Evolutionary conservation across 1,140 invertebrate species (phyloP).

Genomic region (Drosophila pachea): DNA sequence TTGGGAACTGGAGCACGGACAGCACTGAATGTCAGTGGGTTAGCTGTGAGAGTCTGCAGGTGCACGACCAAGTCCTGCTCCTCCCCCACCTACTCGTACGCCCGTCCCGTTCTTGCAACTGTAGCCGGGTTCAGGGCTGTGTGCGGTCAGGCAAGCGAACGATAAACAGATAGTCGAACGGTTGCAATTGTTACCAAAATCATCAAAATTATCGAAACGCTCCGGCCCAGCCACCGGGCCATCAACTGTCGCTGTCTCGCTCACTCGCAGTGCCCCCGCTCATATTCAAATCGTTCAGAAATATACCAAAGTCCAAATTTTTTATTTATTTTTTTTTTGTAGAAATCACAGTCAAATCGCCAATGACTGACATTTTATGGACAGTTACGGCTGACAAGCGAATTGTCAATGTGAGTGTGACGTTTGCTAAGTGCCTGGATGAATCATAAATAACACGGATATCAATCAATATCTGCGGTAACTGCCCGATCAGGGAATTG

Average conservation of each 20-base stretch:
- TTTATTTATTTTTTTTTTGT: constrained; percentile 16
- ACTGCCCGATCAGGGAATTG: too few relatives aligned
- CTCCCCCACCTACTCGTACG: too few relatives aligned
- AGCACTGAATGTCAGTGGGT: constrained; percentile 17
- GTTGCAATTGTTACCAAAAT: constrained; percentile 17
- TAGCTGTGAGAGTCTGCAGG: constrained; percentile 3
- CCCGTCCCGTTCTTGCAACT: too few relatives aligned
- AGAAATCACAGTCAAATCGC: constrained; percentile 37
- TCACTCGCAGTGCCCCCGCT: too few relatives aligned
- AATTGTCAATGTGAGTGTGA: constrained; percentile 21
- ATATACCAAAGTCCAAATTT: constrained; percentile 5
- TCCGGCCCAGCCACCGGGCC: not conserved
- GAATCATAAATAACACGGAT: constrained; percentile 9
- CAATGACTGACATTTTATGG: constrained; percentile 24
- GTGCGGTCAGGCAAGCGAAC: constrained; percentile 45
- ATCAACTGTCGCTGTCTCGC: not conserved
- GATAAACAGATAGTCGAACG: constrained; percentile 37
- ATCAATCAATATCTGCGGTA: not conserved
- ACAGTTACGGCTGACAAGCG: constrained; percentile 17
- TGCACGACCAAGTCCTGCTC: not conserved
- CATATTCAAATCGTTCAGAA: not conserved
- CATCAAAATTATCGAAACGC: constrained; percentile 38
- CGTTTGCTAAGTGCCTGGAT: constrained; percentile 23
- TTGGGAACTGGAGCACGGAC: not conserved
- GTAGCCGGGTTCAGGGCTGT: not conserved